Evolutionary conservation across 1,140 invertebrate species (phyloP).

Genomic region (Drosophila varians): DNA sequence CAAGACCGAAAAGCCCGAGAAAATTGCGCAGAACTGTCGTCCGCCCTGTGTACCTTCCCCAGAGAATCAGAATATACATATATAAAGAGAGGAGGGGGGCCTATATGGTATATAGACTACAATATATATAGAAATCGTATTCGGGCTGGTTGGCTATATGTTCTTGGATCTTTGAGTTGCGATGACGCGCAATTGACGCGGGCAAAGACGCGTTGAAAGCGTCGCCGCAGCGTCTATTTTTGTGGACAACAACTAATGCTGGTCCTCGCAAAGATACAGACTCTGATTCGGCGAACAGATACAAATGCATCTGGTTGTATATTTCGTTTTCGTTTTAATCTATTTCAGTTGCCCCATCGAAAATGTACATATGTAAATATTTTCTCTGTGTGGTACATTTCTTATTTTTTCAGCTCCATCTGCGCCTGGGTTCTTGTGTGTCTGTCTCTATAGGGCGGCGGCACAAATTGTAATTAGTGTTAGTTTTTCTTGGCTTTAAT

Average conservation of each 20-base stretch:
- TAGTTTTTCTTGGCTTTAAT: conserved; percentile 66
- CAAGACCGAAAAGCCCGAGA: conserved; percentile 46
- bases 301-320: conserved; percentile 48
- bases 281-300: conserved; percentile 20
- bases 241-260: conserved; percentile 41
- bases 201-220: conserved; percentile 77
- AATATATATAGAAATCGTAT: conserved; percentile 66
- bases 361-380: too few relatives aligned
- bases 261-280: conserved; percentile 23
- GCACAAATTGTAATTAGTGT: conserved; percentile 77
- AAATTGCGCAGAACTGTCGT: conserved; percentile 79
- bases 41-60: conserved; percentile 60
- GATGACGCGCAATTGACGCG: conserved; percentile 78
- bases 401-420: conserved; percentile 12
- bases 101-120: conserved; percentile 15
- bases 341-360: conserved; percentile 68
- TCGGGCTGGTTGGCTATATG: conserved; percentile 50
- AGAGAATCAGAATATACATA: too few relatives aligned
- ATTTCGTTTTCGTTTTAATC: conserved; percentile 74
- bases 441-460: conserved; percentile 64
- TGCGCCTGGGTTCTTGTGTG: conserved; percentile 36
- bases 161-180: conserved; percentile 46
- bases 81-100: too few relatives aligned
- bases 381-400: conserved; percentile 23
- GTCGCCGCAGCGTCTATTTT: conserved; percentile 68